Evolutionary conservation across 92 coral and sea anemone species (phyloP), one percentile per base, ranked within the genome.

Genomic region (Pocillopora grandis): DNA sequence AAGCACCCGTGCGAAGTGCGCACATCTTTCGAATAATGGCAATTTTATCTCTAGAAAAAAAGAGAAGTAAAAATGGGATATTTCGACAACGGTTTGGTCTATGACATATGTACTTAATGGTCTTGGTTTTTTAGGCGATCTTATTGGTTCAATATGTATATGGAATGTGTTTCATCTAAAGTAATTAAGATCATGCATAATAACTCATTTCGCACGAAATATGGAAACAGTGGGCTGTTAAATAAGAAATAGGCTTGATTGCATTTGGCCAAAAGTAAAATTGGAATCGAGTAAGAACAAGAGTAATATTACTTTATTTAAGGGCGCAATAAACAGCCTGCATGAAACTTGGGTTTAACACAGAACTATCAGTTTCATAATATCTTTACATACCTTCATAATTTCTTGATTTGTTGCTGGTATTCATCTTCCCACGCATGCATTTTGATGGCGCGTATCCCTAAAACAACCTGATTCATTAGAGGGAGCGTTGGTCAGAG

Each of bases 351-450:
- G 49, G 7, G 4, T 42, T 42, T 3, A 7, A 7, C 5, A 42
- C 49, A 42, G 0, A 42, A 42, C 7, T 42, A 0, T 7, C 7
- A 42, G 49, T 42, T 42, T 7, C 3, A 42, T 42, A 37, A 68
- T 13, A 6, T 2, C 12, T 12, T 12, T 68, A 27, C 1, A 49
- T 69, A 69, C 73, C 73, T 69, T 69, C 73, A 56, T 31, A 2
- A 3, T 15, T 69, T 48, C 18, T 33, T 14, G 13, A 69, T 14
- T 15, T 52, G 49, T 69, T 36, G 3, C 37, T 52, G 56, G 73
- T 69, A 69, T 33, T 69, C 73, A 6, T 69, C 73, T n/a, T 69
- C 73, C 73, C 73, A 69, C 52, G 21, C 55, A 69, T 36, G 55
- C 52, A 52, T 36, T 21, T 69, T 69, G 73, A 69, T 69, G n/a